Evolutionary conservation across 2,888 invertebrate species (phyloP).

Genomic region (Amphipoea lucens): DNA sequence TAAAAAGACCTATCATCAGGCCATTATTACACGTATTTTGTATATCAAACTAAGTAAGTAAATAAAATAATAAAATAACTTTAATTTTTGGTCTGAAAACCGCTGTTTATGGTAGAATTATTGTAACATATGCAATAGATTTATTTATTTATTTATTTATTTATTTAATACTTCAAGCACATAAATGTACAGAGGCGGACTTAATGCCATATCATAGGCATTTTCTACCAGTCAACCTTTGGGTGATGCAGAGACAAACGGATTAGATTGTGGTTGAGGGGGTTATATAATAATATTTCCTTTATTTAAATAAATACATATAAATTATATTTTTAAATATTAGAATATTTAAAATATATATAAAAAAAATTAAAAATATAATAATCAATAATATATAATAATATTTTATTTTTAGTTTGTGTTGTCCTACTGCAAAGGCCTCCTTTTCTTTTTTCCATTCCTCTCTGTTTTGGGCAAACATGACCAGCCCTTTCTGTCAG

Average conservation of each 20-base stretch:
- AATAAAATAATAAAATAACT: neutral
- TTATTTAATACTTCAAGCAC: no score
- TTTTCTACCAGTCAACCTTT: no score
- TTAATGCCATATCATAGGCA: no score
- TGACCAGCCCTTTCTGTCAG: neutral
- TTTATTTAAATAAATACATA: no score
- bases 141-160: no score
- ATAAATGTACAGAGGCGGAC: no score
- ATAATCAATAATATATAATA: neutral
- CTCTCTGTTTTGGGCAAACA: neutral
- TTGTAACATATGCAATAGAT: neutral
- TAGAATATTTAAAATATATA: no score
- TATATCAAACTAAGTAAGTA: neutral
- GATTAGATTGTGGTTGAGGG: no score
- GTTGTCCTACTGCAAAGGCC: neutral
- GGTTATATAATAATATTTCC: no score
- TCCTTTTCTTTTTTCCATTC: neutral
- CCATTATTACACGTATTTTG: neutral
- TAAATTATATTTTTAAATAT: no score
- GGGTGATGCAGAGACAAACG: no score
- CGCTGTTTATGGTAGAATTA: neutral
- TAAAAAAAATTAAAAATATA: no score
- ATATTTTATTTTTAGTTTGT: neutral
- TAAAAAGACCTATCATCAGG: neutral
- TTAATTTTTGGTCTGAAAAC: neutral